phyloP scores from a whole-genome alignment of 1,140 invertebrate species.

The Leptoteleia sp. region DNA sequence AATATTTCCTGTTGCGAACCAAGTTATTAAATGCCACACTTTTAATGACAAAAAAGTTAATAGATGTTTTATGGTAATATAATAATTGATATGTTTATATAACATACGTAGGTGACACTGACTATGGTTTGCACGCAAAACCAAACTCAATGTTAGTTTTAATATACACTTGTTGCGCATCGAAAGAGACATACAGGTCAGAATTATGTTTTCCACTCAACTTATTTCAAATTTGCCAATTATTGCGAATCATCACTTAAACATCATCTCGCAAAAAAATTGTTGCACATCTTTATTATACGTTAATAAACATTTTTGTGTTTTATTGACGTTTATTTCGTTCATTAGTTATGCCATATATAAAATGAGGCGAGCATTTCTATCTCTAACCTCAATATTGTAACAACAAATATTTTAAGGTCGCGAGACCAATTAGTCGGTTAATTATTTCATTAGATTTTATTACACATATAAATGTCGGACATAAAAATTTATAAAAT shows the following conservation, averaged over 20 bases:
- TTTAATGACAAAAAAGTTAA: constrained; percentile 10
- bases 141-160: constrained; percentile 13
- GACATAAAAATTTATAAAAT: background rate
- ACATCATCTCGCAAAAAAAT: background rate
- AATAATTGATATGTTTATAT: constrained; percentile 29
- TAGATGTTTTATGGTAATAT: constrained; percentile 6
- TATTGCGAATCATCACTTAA: no score
- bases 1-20: constrained; percentile 23
- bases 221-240: constrained; percentile 2
- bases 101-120: constrained; percentile 5
- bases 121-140: constrained; percentile 2
- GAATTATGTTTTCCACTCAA: constrained; percentile 15
- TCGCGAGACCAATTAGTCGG: constrained; percentile 5
- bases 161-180: constrained; percentile 3
- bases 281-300: background rate
- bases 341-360: background rate
- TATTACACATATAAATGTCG: background rate
- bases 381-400: constrained; percentile 15
- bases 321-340: no score
- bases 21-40: no score
- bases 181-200: background rate
- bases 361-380: constrained; percentile 10
- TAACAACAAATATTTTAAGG: constrained; percentile 26
- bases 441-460: constrained; percentile 3
- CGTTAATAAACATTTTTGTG: background rate